Conservation (phyloP, 2,888 invertebrate genomes). For the Pyrocoelia pectoralis region DNA sequence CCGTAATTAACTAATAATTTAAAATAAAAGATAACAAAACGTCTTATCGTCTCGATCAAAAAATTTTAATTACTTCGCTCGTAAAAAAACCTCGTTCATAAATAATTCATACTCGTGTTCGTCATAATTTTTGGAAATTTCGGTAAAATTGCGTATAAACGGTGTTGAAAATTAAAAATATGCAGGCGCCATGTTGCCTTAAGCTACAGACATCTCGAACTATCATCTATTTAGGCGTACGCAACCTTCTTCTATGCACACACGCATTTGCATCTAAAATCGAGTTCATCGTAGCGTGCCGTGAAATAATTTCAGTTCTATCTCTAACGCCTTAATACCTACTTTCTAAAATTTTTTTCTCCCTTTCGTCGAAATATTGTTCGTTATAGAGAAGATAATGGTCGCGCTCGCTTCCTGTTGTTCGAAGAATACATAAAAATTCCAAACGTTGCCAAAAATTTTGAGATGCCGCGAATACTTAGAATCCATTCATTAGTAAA, state of each 20-base stretch:
- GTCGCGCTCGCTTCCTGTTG: conserved; percentile 17
- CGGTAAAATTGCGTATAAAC: too few relatives aligned
- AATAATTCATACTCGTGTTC: too few relatives aligned
- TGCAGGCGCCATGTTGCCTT: conserved; percentile 48
- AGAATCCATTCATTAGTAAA: conserved; percentile 6
- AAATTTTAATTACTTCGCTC: too few relatives aligned
- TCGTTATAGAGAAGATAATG: not conserved
- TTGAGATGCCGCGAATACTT: conserved; percentile 1
- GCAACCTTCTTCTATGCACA: conserved; percentile 30
- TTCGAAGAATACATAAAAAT: conserved; percentile 21
- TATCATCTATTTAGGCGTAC: conserved; percentile 36
- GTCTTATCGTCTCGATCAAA: too few relatives aligned
- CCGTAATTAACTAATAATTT: too few relatives aligned
- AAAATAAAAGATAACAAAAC: too few relatives aligned
- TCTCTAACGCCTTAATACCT: not conserved
- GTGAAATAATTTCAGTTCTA: conserved; percentile 27
- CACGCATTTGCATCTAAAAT: conserved; percentile 34
- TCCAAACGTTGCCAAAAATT: conserved; percentile 26
- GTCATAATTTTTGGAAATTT: too few relatives aligned
- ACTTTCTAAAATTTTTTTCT: not conserved
- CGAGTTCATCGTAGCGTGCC: conserved; percentile 33
- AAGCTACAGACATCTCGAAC: conserved; percentile 43
- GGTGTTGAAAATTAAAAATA: conserved; percentile 36
- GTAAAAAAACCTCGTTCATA: too few relatives aligned
- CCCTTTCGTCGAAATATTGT: not conserved